phyloP scores from a whole-genome alignment of 2,797 vertebrate species.

The Spinus pinus region DNA sequence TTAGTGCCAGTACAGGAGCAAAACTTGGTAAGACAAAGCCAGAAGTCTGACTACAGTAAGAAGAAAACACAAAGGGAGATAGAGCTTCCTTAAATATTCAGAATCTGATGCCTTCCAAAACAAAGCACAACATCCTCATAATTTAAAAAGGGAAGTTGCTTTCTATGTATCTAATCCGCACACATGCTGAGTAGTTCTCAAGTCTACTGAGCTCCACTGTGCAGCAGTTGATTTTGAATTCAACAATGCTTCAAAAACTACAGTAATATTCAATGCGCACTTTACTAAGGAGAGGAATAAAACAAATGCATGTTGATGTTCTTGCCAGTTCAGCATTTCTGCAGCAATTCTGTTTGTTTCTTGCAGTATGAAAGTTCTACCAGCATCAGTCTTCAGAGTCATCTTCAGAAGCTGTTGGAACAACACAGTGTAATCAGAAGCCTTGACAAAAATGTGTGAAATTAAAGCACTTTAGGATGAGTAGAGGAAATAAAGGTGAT shows the following conservation, averaged over 20 bases:
- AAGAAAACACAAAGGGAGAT: conserved; percentile 63
- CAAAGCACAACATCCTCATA: conserved; percentile 37
- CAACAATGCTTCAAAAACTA: conserved; percentile 66
- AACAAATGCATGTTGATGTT: conserved; percentile 40
- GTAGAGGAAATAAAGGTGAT: neutral
- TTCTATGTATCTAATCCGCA: neutral
- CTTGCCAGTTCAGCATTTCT: conserved; percentile 71
- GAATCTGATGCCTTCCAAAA: conserved; percentile 39
- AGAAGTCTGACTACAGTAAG: conserved; percentile 71
- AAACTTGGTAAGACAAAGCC: conserved; percentile 58
- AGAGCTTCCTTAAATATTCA: conserved; percentile 37
- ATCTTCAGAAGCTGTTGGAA: conserved; percentile 83
- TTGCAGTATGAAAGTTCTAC: conserved; percentile 66
- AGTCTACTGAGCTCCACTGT: conserved; percentile 52
- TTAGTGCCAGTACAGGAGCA: conserved; percentile 71
- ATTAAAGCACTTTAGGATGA: neutral
- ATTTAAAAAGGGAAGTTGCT: neutral
- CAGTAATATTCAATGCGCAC: conserved; percentile 59
- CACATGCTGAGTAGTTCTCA: conserved; percentile 46
- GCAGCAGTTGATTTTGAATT: conserved; percentile 65
- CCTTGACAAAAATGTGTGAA: neutral
- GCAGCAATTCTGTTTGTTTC: conserved; percentile 56
- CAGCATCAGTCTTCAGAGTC: conserved; percentile 85
- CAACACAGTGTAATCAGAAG: conserved; percentile 38
- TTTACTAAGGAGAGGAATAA: conserved; percentile 63